Evolutionary conservation across 2,888 invertebrate species (phyloP).

Genomic region (Dorcus parallelipipedus): DNA sequence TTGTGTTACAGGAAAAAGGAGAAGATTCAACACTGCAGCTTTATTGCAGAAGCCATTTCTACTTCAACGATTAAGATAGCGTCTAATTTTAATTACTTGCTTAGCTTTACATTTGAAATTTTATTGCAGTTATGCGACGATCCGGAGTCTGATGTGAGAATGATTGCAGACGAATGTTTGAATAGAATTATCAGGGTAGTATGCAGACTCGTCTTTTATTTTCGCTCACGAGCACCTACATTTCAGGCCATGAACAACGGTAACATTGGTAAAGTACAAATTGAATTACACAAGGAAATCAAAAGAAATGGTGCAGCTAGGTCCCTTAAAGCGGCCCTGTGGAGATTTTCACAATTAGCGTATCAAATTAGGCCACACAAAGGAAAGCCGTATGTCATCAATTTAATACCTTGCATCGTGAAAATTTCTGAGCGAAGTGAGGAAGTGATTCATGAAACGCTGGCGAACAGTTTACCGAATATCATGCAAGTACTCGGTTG

Average conservation of each 20-base stretch:
- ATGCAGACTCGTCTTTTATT: too few relatives aligned
- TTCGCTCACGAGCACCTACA: constrained; percentile 19
- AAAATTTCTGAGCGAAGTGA: constrained; percentile 69
- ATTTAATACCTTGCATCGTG: constrained; percentile 70
- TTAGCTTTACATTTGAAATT: constrained; percentile 69
- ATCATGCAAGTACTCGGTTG: constrained; percentile 65
- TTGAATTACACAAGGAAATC: constrained; percentile 79
- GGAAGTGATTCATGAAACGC: constrained; percentile 67
- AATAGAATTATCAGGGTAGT: constrained; percentile 68
- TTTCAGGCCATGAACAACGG: constrained; percentile 59
- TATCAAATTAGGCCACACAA: constrained; percentile 74
- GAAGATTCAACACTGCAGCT: constrained; percentile 68
- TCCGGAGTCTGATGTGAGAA: constrained; percentile 71
- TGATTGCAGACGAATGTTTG: constrained; percentile 78
- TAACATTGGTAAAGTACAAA: constrained; percentile 69
- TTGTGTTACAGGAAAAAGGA: constrained; percentile 64
- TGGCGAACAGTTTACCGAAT: constrained; percentile 60
- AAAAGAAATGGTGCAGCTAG: constrained; percentile 72
- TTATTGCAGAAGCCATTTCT: constrained; percentile 70
- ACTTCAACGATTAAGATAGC: constrained; percentile 59
- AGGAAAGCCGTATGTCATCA: constrained; percentile 73
- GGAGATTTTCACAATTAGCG: constrained; percentile 72
- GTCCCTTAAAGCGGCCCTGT: constrained; percentile 71
- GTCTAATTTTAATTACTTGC: constrained; percentile 60
- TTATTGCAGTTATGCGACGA: constrained; percentile 73